phyloP scores from a whole-genome alignment of 1,140 invertebrate genomes.

The Acromyrmex heyeri region DNA sequence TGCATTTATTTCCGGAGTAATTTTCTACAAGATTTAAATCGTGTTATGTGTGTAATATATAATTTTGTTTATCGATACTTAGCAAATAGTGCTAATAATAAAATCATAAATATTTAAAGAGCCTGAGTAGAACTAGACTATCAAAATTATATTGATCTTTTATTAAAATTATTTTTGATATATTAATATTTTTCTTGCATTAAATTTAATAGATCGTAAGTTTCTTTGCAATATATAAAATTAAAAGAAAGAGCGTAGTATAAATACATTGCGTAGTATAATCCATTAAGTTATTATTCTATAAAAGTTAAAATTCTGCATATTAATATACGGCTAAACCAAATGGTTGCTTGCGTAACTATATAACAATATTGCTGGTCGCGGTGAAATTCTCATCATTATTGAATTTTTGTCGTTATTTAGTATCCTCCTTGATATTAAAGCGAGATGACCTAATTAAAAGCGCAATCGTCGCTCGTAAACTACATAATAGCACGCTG shows the following conservation, averaged over 20 bases:
- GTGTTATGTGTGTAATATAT: not conserved
- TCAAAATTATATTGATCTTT: not conserved
- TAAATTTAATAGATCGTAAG: not conserved
- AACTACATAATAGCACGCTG: slow-evolving; percentile 21
- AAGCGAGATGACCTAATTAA: slow-evolving; percentile 39
- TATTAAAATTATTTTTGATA: not conserved
- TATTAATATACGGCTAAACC: not conserved
- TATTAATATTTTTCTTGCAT: not conserved
- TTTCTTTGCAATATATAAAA: not conserved
- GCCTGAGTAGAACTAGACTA: not conserved
- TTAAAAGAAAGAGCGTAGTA: not conserved
- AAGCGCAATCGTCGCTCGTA: not conserved
- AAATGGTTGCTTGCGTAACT: not conserved
- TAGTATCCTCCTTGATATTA: not conserved
- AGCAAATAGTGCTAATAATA: not conserved
- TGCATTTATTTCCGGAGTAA: not conserved
- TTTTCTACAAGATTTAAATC: not conserved
- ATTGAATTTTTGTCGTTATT: slow-evolving; percentile 1
- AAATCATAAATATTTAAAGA: not conserved
- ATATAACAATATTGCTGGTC: not conserved
- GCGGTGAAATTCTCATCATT: not conserved
- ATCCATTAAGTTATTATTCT: slow-evolving; percentile 6
- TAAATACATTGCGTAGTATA: not conserved
- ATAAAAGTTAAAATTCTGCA: not conserved
- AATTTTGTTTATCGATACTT: not conserved